A percentile compares a stretch with the other conserved stretches of the same genome.
These are phyloP conservation scores for Micoletzkya japonica DNA, from an alignment of 2,888 invertebrate species.

Conservation along the genomic window DNA sequence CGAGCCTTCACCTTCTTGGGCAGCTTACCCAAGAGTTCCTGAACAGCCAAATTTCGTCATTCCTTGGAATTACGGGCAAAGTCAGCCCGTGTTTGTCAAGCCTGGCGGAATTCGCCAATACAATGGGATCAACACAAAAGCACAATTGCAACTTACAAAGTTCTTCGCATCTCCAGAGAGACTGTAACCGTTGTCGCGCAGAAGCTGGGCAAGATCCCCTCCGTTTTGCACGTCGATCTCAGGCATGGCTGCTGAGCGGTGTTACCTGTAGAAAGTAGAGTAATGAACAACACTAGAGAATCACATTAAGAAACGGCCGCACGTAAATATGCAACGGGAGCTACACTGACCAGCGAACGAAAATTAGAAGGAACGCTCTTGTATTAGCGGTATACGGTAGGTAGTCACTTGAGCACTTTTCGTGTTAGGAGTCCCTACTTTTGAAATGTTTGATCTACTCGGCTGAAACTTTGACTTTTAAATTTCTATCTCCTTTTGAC, in stretches of 20 bases:
- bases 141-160: constrained; percentile 22
- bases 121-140: too few species aligned
- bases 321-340: background rate
- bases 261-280: constrained; percentile 5
- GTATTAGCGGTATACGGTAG: too few species aligned
- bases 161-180: constrained; percentile 10
- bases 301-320: background rate
- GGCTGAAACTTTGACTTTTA: background rate
- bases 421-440: too few species aligned
- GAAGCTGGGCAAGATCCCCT: constrained; percentile 32
- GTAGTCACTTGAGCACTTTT: too few species aligned
- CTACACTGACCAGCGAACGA: background rate
- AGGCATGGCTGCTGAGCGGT: constrained; percentile 14
- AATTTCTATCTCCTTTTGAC: background rate
- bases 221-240: background rate
- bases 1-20: constrained; percentile 35
- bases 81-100: background rate
- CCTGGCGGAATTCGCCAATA: too few species aligned
- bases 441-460: background rate
- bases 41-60: constrained; percentile 13
- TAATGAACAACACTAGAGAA: background rate
- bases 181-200: constrained; percentile 29
- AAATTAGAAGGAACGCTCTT: background rate
- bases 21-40: constrained; percentile 23
- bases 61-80: background rate